Evolutionary conservation across 2,113 vertebrate species (phyloP).

Genomic region (Ophthalmolycus amberensis): DNA sequence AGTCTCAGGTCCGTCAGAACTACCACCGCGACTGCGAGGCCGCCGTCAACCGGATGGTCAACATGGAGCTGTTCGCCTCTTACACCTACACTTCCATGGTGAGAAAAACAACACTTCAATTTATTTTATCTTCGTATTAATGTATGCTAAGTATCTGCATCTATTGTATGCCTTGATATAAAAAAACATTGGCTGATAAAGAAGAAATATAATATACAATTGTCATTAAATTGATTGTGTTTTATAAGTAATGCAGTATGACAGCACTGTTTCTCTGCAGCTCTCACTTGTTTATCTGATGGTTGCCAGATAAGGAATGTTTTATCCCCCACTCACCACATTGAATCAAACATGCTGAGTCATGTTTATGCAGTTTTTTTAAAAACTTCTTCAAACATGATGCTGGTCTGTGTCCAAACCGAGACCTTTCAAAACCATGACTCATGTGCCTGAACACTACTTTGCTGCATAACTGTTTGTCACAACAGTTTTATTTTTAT

Average conservation of each 20-base stretch:
- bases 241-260: neutral
- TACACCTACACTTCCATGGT: constrained; percentile 90
- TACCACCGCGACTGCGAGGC: constrained; percentile 86
- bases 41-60: constrained; percentile 87
- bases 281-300: neutral
- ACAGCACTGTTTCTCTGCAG: too few relatives aligned
- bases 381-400: too few relatives aligned
- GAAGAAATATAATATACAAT: too few relatives aligned
- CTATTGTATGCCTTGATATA: neutral
- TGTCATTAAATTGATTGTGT: too few relatives aligned
- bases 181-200: neutral
- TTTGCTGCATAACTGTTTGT: too few relatives aligned
- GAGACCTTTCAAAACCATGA: neutral
- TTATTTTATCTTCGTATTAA: too few relatives aligned
- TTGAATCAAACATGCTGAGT: constrained; percentile 21
- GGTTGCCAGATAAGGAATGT: neutral
- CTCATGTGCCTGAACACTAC: too few relatives aligned
- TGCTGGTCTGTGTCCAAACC: neutral
- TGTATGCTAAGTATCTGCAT: neutral
- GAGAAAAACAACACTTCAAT: constrained; percentile 36
- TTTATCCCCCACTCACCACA: neutral
- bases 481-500: too few relatives aligned
- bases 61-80: constrained; percentile 87
- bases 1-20: constrained; percentile 88
- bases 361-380: constrained; percentile 7